These are phyloP conservation scores for Vesta saturnalis DNA, from an alignment of 2,888 invertebrate genomes.

Conservation along the genomic window DNA sequence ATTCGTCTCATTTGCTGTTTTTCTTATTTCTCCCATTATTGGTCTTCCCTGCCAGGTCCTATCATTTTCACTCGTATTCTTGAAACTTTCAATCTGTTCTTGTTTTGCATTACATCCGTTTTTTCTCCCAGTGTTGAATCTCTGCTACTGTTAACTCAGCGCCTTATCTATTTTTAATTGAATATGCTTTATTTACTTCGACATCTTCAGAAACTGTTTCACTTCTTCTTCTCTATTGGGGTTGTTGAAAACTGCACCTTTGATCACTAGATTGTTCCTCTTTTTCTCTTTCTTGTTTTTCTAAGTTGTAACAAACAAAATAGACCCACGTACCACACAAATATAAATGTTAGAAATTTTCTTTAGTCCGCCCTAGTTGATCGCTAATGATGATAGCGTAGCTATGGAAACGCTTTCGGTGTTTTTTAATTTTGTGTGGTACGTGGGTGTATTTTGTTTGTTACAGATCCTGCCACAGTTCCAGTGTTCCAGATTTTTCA, in stretches of 20 bases:
- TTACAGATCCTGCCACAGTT: too few species aligned
- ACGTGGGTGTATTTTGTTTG: too few species aligned
- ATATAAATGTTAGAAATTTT: too few species aligned
- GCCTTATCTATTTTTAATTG: slow-evolving; percentile 2
- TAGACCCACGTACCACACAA: too few species aligned
- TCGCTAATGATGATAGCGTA: too few species aligned
- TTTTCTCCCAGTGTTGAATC: not conserved
- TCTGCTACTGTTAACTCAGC: not conserved
- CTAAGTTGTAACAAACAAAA: too few species aligned
- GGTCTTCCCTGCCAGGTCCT: slow-evolving; percentile 1
- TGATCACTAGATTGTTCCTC: slow-evolving; percentile 2
- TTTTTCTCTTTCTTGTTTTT: not conserved
- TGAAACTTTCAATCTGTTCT: slow-evolving; percentile 1
- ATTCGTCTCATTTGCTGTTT: slow-evolving; percentile 7
- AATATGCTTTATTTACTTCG: not conserved
- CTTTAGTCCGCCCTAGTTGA: too few species aligned
- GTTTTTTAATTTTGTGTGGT: too few species aligned
- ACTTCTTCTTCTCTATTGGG: not conserved
- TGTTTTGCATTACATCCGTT: slow-evolving; percentile 10
- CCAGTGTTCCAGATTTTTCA: too few species aligned
- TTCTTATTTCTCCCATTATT: not conserved
- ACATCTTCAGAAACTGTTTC: slow-evolving; percentile 3
- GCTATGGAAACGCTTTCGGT: too few species aligned
- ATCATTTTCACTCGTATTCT: slow-evolving; percentile 4
- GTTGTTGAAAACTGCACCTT: not conserved